Evolutionary conservation across 2,888 invertebrate genomes (phyloP).

Genomic region (Yponomeuta evonymella): DNA sequence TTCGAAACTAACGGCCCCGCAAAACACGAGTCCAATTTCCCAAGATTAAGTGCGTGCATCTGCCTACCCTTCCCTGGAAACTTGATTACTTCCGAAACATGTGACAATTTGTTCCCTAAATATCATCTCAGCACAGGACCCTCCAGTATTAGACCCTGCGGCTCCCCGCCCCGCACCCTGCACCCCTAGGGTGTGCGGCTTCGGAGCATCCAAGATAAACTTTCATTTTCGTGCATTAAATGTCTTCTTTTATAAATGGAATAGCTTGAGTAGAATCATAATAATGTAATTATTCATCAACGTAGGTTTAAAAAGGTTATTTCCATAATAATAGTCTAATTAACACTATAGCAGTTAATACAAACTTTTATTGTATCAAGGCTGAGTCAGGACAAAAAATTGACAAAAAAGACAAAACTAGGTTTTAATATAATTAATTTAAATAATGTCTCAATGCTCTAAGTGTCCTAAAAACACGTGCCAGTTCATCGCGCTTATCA

Average conservation of each 20-base stretch:
- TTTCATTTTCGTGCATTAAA: not conserved
- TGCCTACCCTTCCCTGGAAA: not conserved
- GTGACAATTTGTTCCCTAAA: constrained; percentile 3
- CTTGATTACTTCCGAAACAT: not conserved
- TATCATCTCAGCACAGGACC: not conserved
- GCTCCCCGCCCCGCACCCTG: not conserved
- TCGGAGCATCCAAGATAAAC: not conserved
- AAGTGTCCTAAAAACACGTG: too few species aligned
- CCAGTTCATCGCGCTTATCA: too few species aligned
- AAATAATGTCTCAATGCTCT: too few species aligned
- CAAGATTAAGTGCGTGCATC: not conserved
- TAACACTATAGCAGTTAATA: too few species aligned
- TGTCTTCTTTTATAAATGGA: not conserved
- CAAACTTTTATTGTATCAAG: too few species aligned
- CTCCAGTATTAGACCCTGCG: not conserved
- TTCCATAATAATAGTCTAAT: too few species aligned
- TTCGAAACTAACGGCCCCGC: not conserved
- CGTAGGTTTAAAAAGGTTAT: too few species aligned
- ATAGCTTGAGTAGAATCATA: too few species aligned
- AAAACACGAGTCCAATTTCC: not conserved
- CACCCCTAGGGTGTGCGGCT: not conserved
- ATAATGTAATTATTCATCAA: too few species aligned
- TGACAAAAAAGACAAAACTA: too few species aligned
- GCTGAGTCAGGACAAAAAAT: too few species aligned
- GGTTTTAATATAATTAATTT: too few species aligned